These are phyloP conservation scores for Temnothorax curvispinosus DNA, from an alignment of 1,140 invertebrate genomes.

Conservation along the genomic window DNA sequence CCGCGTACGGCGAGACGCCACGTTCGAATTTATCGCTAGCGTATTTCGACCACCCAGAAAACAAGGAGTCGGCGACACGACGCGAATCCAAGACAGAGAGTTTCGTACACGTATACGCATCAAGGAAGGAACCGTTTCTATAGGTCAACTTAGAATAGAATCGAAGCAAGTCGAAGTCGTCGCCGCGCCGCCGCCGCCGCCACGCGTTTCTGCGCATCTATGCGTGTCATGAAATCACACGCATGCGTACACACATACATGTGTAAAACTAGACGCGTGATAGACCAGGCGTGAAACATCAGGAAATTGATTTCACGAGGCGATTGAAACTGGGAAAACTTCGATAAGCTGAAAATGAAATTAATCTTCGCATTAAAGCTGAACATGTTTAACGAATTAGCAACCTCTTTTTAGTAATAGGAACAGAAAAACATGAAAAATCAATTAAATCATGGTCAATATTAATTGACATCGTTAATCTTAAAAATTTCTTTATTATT, in stretches of 20 bases:
- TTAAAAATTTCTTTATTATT: neutral
- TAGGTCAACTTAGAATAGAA: slow-evolving; percentile 77
- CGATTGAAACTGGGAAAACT: neutral
- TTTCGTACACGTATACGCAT: slow-evolving; percentile 55
- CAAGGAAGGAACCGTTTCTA: slow-evolving; percentile 72
- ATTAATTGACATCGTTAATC: neutral
- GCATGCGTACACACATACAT: neutral
- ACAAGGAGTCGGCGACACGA: slow-evolving; percentile 56
- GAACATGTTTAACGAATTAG: neutral
- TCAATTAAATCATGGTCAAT: neutral
- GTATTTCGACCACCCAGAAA: slow-evolving; percentile 71
- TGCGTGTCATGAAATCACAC: slow-evolving; percentile 59
- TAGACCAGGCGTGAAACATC: neutral
- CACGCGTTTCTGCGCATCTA: slow-evolving; percentile 65
- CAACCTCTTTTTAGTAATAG: neutral
- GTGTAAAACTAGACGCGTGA: neutral
- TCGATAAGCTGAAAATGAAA: neutral
- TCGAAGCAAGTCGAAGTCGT: slow-evolving; percentile 58
- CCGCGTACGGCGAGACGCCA: slow-evolving; percentile 58
- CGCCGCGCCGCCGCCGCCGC: neutral
- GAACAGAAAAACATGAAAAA: neutral
- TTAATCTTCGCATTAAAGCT: neutral
- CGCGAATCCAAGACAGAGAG: slow-evolving; percentile 67
- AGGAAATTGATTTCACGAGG: neutral
- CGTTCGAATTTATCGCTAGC: slow-evolving; percentile 67